These are phyloP conservation scores for Alligator sinensis DNA, from an alignment of 2,113 vertebrate species.

Conservation along the genomic window DNA sequence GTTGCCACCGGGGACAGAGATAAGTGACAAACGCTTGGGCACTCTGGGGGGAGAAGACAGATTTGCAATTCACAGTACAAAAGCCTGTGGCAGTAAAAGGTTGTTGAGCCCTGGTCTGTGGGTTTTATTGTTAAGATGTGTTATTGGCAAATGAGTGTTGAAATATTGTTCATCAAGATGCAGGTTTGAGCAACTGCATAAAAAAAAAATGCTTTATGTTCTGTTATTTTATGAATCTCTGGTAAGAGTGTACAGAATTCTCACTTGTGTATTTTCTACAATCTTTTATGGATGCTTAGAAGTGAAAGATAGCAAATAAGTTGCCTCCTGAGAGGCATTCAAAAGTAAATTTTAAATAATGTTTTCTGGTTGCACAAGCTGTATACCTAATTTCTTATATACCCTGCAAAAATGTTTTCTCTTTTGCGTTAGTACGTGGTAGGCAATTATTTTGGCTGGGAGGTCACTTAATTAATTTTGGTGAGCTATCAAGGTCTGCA, in stretches of 20 bases:
- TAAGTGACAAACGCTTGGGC: no score
- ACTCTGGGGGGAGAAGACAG: no score
- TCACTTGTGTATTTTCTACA: background rate
- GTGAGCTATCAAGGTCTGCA: no score
- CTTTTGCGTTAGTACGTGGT: background rate
- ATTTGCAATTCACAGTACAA: no score
- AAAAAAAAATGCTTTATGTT: background rate
- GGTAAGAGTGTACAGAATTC: background rate
- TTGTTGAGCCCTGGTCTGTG: background rate
- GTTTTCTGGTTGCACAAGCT: background rate
- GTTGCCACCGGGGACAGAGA: no score
- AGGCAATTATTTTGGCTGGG: no score
- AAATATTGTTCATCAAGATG: background rate
- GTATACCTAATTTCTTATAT: background rate
- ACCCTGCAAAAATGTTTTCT: background rate
- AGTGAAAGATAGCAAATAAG: background rate
- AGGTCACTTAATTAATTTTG: no score
- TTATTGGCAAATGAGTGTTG: background rate
- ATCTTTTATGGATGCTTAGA: background rate
- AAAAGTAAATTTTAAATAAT: background rate
- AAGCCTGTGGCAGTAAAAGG: no score
- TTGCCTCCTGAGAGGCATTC: background rate
- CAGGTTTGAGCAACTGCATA: background rate
- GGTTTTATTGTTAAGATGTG: background rate
- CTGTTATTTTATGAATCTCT: background rate